Percentiles rank a stretch among this genome's conserved stretches.
Conservation (phyloP, 1,140 invertebrate genomes). For the Acyrthosiphon pisum region DNA sequence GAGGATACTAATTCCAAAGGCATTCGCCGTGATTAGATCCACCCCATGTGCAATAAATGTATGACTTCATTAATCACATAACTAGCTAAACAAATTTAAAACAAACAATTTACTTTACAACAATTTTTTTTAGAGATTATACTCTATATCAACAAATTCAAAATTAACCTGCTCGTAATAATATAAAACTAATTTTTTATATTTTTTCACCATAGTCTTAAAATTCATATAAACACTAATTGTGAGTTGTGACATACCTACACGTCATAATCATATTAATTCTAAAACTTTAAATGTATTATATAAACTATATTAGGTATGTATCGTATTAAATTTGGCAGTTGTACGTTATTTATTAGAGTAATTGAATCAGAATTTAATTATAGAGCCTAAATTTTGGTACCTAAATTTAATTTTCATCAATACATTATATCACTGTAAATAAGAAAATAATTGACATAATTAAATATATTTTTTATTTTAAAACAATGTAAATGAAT, state of each 20-base stretch:
- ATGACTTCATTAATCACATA: constrained; percentile 39
- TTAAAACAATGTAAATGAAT: not conserved
- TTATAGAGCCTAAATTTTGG: not conserved
- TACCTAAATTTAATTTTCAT: not conserved
- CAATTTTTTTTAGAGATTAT: not conserved
- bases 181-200: not conserved
- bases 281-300: not conserved
- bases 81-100: constrained; percentile 12
- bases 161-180: not conserved
- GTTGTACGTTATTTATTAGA: not conserved
- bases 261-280: not conserved
- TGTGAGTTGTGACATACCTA: not conserved
- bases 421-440: not conserved
- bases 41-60: constrained; percentile 20
- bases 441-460: not conserved
- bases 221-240: not conserved
- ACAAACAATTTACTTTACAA: constrained; percentile 27
- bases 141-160: not conserved
- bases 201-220: not conserved
- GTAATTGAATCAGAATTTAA: not conserved
- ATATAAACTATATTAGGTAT: not conserved
- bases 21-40: constrained; percentile 51
- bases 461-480: not conserved
- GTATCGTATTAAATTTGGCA: not conserved
- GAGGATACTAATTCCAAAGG: constrained; percentile 54